These are phyloP conservation scores for Scolanthus callimorphus DNA, from an alignment of 92 coral and sea anemone species.

Conservation along the genomic window DNA sequence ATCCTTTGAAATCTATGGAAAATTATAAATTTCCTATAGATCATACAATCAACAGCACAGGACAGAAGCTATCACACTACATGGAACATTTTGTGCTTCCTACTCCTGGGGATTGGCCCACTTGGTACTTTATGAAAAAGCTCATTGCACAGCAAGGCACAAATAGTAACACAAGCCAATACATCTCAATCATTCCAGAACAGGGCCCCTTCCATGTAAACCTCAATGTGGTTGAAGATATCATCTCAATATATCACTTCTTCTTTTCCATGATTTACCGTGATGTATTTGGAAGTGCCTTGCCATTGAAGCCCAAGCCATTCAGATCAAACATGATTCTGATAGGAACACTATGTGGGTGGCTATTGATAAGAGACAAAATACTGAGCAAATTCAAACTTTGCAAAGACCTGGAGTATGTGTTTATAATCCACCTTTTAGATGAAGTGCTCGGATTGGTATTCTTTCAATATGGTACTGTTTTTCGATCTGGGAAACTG, in stretches of 20 bases:
- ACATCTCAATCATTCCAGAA: constrained; percentile 41
- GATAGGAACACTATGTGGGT: constrained; percentile 34
- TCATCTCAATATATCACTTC: constrained; percentile 22
- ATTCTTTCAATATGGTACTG: constrained; percentile 19
- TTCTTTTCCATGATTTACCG: constrained; percentile 23
- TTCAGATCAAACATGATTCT: constrained; percentile 21
- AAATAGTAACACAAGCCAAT: constrained; percentile 3
- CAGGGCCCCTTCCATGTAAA: constrained; percentile 64
- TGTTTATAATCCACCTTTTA: constrained; percentile 26
- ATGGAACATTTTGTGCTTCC: constrained; percentile 27
- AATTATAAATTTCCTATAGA: constrained; percentile 28
- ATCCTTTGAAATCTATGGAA: constrained; percentile 31
- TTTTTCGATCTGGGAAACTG: constrained; percentile 32
- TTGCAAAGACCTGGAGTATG: constrained; percentile 52
- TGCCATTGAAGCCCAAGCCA: constrained; percentile 48
- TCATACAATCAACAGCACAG: constrained; percentile 2
- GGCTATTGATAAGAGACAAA: constrained; percentile 41
- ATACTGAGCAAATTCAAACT: constrained; percentile 30
- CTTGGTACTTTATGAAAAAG: constrained; percentile 52
- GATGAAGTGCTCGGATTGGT: constrained; percentile 41
- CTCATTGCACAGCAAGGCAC: constrained; percentile 38
- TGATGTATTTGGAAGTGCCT: constrained; percentile 32
- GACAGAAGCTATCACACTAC: constrained; percentile 14
- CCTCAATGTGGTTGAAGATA: constrained; percentile 39
- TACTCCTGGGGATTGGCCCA: constrained; percentile 57